Conservation (phyloP, 2,888 invertebrate species). For the Diachrysia chrysitis region DNA sequence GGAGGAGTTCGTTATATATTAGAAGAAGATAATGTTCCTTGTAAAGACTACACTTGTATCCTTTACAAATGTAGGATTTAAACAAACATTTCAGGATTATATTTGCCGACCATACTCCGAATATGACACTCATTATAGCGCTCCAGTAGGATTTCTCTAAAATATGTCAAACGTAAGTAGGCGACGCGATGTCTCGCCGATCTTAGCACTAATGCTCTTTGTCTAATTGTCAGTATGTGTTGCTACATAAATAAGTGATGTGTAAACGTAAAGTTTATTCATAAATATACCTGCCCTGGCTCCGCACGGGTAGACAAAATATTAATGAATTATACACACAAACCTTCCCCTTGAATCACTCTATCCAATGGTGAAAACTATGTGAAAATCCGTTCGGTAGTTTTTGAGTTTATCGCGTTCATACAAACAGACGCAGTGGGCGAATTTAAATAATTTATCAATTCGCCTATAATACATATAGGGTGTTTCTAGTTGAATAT, state of each 20-base stretch:
- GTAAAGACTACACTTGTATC: no score
- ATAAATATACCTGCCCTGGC: neutral
- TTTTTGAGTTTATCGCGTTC: no score
- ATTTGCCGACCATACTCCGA: slow-evolving; percentile 74
- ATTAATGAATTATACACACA: no score
- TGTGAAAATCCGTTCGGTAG: no score
- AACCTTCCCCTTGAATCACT: no score
- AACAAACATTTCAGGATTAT: slow-evolving; percentile 13
- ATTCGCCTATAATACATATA: neutral
- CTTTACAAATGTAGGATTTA: no score
- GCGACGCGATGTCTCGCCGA: slow-evolving; percentile 61
- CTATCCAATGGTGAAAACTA: no score
- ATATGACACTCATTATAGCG: slow-evolving; percentile 88
- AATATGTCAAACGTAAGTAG: slow-evolving; percentile 87
- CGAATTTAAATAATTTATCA: no score
- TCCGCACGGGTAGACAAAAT: no score
- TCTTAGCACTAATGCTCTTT: slow-evolving; percentile 58
- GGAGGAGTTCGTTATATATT: no score
- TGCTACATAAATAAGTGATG: slow-evolving; percentile 13
- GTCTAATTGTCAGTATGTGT: slow-evolving; percentile 54
- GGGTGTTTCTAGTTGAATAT: neutral
- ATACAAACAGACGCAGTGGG: no score
- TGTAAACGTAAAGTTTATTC: neutral
- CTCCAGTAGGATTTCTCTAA: slow-evolving; percentile 85
- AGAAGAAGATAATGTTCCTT: no score